These are phyloP conservation scores for Eublepharis macularius DNA, from an alignment of 2,113 vertebrate genomes.

Conservation along the genomic window DNA sequence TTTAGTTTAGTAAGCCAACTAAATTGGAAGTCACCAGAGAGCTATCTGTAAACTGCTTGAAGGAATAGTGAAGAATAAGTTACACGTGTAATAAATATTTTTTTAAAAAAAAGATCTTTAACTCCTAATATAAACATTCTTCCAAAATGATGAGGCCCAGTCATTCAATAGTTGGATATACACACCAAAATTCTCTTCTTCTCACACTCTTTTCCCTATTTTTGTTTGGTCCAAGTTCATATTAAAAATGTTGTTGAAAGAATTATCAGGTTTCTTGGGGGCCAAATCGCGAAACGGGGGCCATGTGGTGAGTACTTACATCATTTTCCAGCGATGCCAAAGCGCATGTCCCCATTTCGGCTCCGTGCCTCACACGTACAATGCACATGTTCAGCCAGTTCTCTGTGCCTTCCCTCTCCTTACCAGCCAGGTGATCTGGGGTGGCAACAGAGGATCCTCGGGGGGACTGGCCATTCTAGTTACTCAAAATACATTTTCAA, in stretches of 20 bases:
- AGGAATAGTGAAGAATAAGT: background rate
- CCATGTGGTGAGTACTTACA: too few relatives aligned
- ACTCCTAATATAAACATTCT: too few relatives aligned
- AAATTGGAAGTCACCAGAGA: background rate
- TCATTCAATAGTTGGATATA: background rate
- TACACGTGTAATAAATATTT: background rate
- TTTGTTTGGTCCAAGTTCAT: background rate
- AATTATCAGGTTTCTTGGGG: too few relatives aligned
- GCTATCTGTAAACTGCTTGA: background rate
- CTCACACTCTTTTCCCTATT: conserved; percentile 22
- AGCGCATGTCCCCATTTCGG: too few relatives aligned
- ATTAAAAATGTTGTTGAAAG: conserved; percentile 42
- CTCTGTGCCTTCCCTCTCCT: too few relatives aligned
- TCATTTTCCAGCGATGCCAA: too few relatives aligned
- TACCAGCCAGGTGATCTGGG: too few relatives aligned
- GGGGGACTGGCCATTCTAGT: too few relatives aligned
- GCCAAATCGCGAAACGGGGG: too few relatives aligned
- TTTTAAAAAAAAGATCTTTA: background rate
- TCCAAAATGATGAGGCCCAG: background rate
- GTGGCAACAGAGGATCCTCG: too few relatives aligned
- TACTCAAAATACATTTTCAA: conserved; percentile 51
- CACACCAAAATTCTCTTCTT: conserved; percentile 4
- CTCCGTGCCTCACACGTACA: too few relatives aligned
- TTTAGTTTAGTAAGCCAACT: background rate
- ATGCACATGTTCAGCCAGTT: too few relatives aligned